Base-by-base conservation (phyloP, 2,888 invertebrate genomes). In the Lamellibrachia columna region DNA sequence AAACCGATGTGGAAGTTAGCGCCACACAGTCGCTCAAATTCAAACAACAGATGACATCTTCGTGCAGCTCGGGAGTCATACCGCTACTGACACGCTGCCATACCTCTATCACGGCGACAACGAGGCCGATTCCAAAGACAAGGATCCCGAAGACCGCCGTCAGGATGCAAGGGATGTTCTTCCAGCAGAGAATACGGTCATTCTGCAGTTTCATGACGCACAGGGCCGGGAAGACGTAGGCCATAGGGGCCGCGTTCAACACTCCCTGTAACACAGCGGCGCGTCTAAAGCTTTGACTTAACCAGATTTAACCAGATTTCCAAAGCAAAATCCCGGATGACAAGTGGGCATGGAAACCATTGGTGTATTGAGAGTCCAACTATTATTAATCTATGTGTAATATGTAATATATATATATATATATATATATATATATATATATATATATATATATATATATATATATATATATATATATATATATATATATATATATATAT, bases 161-260 rank as follows among this genome's bases (percentile, higher is more conserved):
- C 0, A 97, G 97, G 55, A 98, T 96, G 0, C 98, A 98, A 1
- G 98, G 98, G 52, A 98, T 96, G 96, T 98, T 98, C 95, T 97
- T 97, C 22, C 97, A 96, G 60, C 98, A 97, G 53, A 98, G 96
- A 2, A 98, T 95, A 55, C 97, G 97, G 40, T 98, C 98, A 94
- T 98, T 95, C 92, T 96, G 98, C 94, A 98, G 97, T 96, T 97
- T 97, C 94, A 98, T 97, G 95, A 98, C 98, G 95, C 98, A 98
- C 22, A 98, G 96, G 0, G 98, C 98, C 4, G 98, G 98, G 92
- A 98, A 97, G 94, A 98, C 97, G 96, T 98, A 98, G 15, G 98
- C 98, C 94, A 98, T 96, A 0, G 98, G 98, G 93, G 98, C 98
- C 9, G 98, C 98, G 8, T 98, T 98, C 93, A 98, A 95, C 28